Conservation (phyloP, 1,140 invertebrate species). For the Musca domestica region DNA sequence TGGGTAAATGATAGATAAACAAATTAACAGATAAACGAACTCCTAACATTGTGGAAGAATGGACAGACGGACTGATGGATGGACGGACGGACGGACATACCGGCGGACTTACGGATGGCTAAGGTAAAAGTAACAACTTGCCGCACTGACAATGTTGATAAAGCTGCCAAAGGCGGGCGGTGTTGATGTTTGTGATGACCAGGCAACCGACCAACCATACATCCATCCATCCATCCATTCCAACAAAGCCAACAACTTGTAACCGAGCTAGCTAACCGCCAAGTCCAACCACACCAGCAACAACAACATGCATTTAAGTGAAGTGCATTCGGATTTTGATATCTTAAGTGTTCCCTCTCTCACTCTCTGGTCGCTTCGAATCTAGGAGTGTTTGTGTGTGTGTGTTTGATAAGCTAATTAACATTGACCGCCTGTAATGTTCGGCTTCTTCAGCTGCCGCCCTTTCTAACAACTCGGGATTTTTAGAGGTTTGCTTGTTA, state of each 20-base stretch:
- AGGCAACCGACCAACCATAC: neutral
- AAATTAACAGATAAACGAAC: slow-evolving; percentile 5
- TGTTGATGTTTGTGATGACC: slow-evolving; percentile 1
- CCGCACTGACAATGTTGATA: too few relatives aligned
- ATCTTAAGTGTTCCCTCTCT: neutral
- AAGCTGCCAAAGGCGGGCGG: neutral
- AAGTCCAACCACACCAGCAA: slow-evolving; percentile 1
- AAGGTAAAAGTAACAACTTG: neutral
- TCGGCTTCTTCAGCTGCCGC: too few relatives aligned
- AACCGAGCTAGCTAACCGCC: neutral
- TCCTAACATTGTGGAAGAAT: neutral
- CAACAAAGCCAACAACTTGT: too few relatives aligned
- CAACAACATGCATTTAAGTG: neutral
- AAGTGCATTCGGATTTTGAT: neutral
- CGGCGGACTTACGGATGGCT: neutral
- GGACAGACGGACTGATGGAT: too few relatives aligned
- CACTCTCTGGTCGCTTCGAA: too few relatives aligned
- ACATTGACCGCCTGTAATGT: slow-evolving; percentile 9
- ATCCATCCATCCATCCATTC: neutral
- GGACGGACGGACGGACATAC: neutral
- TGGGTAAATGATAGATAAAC: neutral
- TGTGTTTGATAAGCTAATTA: slow-evolving; percentile 11
- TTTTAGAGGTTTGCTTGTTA: too few relatives aligned
- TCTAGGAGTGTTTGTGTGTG: neutral
- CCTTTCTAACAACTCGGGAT: too few relatives aligned